Evolutionary conservation across 1,140 invertebrate genomes (phyloP), one percentile per base, ranked within the genome.

Genomic region (Penaeus japonicus): DNA sequence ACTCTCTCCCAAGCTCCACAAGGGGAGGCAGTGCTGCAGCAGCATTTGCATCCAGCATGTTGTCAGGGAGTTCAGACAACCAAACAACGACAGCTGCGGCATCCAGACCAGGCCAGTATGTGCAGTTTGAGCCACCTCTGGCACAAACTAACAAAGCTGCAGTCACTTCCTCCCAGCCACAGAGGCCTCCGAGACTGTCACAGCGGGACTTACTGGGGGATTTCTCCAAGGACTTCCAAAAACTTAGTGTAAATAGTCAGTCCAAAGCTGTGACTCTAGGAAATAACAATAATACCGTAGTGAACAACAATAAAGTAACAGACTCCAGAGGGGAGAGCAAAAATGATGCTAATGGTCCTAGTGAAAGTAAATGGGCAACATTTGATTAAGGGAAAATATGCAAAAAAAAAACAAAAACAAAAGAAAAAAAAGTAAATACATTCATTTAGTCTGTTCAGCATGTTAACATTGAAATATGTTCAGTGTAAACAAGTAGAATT

Each of bases 141-240:
- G 65, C 65, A 20, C 30, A 30, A 24, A 10, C 27, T 32, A 54
- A 54, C 47, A 70, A 47, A 47, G 39, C 65, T 35, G n/a, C 20
- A 10, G 22, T n/a, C 81, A 54, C 65, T 47, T 24, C 77, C 54
- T 7, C 80, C 15, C 39, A 70, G 35, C 87, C 87, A 20, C 87
- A 88, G 65, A 79, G 87, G 30, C 87, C 87, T 10, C 80, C 87
- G 12, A 47, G 87, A 18, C 65, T 88, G n/a, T 77, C 87, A 18
- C 80, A 88, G 39, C 83, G 73, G 62, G 87, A 88, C 47, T 54
- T 88, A 10, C 39, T 88, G 32, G 87, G 87, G 20, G 87, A 88
- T 47, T 88, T 88, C 47, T 88, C 87, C 30, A 88, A 88, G 55
- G 87, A 88, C 55, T 88, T 88, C 62, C 87, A 88, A 39, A 88